Conservation (phyloP, 2,888 invertebrate genomes). For the Craniophora ligustri region DNA sequence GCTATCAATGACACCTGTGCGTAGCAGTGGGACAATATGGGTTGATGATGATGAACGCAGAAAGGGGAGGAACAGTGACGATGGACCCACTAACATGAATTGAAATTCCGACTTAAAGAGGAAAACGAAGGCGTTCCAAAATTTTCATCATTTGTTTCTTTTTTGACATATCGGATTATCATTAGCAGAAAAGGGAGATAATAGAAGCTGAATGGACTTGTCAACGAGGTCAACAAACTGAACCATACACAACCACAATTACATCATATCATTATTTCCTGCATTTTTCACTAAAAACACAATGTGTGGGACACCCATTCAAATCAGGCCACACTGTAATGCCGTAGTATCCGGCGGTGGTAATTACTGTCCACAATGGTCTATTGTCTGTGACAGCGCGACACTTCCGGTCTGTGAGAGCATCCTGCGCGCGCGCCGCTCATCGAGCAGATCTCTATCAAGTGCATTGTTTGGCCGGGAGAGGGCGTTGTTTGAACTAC, state of each 20-base stretch:
- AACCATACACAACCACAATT: slow-evolving; percentile 10
- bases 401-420: slow-evolving; percentile 72
- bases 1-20: too few species aligned
- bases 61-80: too few species aligned
- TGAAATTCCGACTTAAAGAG: too few species aligned
- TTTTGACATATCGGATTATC: too few species aligned
- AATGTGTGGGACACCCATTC: slow-evolving; percentile 39
- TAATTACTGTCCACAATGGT: slow-evolving; percentile 80
- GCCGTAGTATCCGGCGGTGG: slow-evolving; percentile 68
- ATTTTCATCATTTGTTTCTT: too few species aligned
- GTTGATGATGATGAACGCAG: too few species aligned
- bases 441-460: slow-evolving; percentile 52
- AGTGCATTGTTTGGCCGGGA: slow-evolving; percentile 50
- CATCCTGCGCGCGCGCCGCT: slow-evolving; percentile 69
- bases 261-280: slow-evolving; percentile 37
- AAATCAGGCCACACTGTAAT: slow-evolving; percentile 64
- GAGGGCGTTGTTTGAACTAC: slow-evolving; percentile 44
- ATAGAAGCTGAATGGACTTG: background rate
- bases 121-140: too few species aligned
- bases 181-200: too few species aligned
- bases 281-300: slow-evolving; percentile 26
- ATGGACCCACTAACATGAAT: too few species aligned
- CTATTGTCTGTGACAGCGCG: slow-evolving; percentile 77
- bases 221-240: background rate
- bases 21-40: too few species aligned